phyloP scores from a whole-genome alignment of 2,113 vertebrate species.

The Hoplias malabaricus region DNA sequence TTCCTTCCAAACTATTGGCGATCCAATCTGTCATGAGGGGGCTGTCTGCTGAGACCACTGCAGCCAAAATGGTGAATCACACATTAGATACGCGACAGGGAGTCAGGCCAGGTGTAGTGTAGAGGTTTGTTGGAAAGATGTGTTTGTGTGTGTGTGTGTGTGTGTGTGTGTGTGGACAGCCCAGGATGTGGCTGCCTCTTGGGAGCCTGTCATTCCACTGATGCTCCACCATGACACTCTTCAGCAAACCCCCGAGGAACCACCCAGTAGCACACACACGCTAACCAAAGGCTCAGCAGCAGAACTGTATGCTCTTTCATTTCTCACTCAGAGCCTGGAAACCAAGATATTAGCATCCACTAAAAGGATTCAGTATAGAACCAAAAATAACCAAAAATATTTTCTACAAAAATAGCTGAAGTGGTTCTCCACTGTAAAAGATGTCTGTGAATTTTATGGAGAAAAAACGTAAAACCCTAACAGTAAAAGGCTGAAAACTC shows the following conservation, averaged over 20 bases:
- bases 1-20: no score
- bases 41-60: constrained; percentile 18
- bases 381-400: not conserved
- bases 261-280: constrained; percentile 54
- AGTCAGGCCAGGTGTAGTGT: constrained; percentile 24
- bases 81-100: constrained; percentile 31
- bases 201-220: constrained; percentile 56
- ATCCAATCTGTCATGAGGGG: no score
- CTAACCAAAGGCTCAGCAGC: constrained; percentile 51
- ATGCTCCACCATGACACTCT: constrained; percentile 45
- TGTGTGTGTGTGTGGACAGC: constrained; percentile 53
- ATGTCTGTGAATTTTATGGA: no score
- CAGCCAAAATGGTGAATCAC: not conserved
- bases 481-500: no score
- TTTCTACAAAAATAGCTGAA: not conserved
- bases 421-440: no score
- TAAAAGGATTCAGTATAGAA: not conserved
- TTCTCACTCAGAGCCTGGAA: constrained; percentile 19
- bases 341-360: not conserved
- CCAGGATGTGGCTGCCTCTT: constrained; percentile 56
- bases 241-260: constrained; percentile 43
- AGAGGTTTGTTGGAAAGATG: constrained; percentile 57
- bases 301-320: constrained; percentile 36
- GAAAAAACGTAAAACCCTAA: no score
- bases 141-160: constrained; percentile 64